Conservation (phyloP, 2,113 vertebrate species). For the Irena cyanogastra region DNA sequence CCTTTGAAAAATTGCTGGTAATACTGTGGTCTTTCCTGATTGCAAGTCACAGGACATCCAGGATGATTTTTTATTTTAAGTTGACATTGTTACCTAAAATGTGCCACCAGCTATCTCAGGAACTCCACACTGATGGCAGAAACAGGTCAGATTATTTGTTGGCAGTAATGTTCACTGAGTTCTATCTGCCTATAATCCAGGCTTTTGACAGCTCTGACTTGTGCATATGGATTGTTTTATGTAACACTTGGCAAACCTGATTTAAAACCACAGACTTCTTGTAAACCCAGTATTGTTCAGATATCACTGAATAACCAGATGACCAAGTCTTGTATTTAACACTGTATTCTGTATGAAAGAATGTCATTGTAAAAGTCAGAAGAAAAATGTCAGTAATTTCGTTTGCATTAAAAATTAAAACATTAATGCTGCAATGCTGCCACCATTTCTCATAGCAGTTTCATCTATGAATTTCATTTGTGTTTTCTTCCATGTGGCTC, state of each 20-base stretch:
- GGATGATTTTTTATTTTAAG: background rate
- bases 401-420: background rate
- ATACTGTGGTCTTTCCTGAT: background rate
- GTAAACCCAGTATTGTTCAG: background rate
- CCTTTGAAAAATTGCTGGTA: background rate
- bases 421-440: background rate
- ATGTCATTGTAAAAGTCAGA: background rate
- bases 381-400: background rate
- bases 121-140: background rate
- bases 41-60: background rate
- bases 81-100: background rate
- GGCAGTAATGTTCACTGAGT: background rate
- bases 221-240: background rate
- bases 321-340: background rate
- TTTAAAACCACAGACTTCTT: background rate
- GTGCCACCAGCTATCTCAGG: background rate
- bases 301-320: background rate
- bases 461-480: background rate
- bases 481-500: background rate
- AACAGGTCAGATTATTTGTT: background rate
- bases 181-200: background rate
- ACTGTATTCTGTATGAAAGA: background rate
- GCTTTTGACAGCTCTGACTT: background rate
- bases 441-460: background rate
- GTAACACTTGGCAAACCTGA: background rate